Percentiles rank a stretch among this genome's conserved stretches.
These are phyloP conservation scores for Oedothorax gibbosus DNA, from an alignment of 1,140 invertebrate species.

Conservation along the genomic window DNA sequence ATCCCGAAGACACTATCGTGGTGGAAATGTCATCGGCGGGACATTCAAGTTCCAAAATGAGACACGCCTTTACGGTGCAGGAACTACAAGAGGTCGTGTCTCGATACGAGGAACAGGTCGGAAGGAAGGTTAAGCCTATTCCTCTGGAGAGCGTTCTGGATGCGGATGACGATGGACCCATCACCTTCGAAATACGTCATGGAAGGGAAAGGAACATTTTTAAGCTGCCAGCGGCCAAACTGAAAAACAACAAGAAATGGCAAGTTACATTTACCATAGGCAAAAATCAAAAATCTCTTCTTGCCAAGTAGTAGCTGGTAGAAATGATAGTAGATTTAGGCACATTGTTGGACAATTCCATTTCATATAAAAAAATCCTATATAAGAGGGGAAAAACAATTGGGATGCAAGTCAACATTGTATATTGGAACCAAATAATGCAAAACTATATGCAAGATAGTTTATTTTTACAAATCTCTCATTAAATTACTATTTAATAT, in stretches of 20 bases:
- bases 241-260: conserved; percentile 63
- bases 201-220: conserved; percentile 62
- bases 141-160: conserved; percentile 52
- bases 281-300: conserved; percentile 48
- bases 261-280: conserved; percentile 63
- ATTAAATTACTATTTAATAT: too few species aligned
- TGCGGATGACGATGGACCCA: conserved; percentile 55
- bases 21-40: conserved; percentile 44
- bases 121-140: conserved; percentile 44
- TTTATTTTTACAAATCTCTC: too few species aligned
- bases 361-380: too few species aligned
- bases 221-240: conserved; percentile 56
- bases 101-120: conserved; percentile 36
- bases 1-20: conserved; percentile 38
- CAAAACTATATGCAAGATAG: too few species aligned
- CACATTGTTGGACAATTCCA: too few species aligned
- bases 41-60: conserved; percentile 39
- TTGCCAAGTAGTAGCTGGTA: conserved; percentile 58
- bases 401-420: too few species aligned
- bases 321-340: conserved; percentile 1
- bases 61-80: conserved; percentile 51
- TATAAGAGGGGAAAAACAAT: too few species aligned
- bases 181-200: conserved; percentile 62
- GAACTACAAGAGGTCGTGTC: conserved; percentile 43
- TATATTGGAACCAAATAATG: too few species aligned